Evolutionary conservation across 2,113 vertebrate species (phyloP), one percentile per base, ranked within the genome.

Genomic region (Gadus chalcogrammus): DNA sequence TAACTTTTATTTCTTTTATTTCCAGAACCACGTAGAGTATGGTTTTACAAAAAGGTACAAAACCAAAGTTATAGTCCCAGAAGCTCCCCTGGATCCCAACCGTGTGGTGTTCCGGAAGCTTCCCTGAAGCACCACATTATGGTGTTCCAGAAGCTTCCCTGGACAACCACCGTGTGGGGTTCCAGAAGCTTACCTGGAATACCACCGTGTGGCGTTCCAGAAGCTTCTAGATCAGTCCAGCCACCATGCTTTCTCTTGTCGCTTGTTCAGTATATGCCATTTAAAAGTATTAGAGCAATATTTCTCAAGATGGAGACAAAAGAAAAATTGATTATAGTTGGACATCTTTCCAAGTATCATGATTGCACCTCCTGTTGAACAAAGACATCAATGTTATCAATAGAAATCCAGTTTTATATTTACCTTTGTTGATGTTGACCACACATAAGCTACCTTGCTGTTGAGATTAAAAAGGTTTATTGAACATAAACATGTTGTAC

Each of bases 211-310:
- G 31, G 31, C 6, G 31, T 35, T 35, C 31, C 93, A 90, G 90
- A 86, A 92, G 92, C 93, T 89, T 86, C 77, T 89, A 68, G 71
- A 67, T 88, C 82, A 82, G 79, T 82, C 88, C 85, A 71, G 87
- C 77, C 79, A 82, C 80, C 63, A 64, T 85, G 80, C 70, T 82
- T 87, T 78, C 69, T 74, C 78, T 80, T 28, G 70, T 80, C 75
- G 82, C 85, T 91, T 81, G 81, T 88, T 90, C 90, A 84, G 85
- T 92, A 90, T 91, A 90, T 82, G 91, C 92, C 88, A 87, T 90
- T 89, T 88, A 84, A 82, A 93, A 93, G 94, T 97, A 97, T 96
- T 93, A 99, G 96, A 99, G 97, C 96, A 99, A 98, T 97, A 98
- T 92, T 93, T 91, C 91, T 89, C 74, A 88, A 88, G 90, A 81